These are phyloP conservation scores for Enchytraeus crypticus DNA, from an alignment of 2,888 invertebrate genomes.

Conservation along the genomic window DNA sequence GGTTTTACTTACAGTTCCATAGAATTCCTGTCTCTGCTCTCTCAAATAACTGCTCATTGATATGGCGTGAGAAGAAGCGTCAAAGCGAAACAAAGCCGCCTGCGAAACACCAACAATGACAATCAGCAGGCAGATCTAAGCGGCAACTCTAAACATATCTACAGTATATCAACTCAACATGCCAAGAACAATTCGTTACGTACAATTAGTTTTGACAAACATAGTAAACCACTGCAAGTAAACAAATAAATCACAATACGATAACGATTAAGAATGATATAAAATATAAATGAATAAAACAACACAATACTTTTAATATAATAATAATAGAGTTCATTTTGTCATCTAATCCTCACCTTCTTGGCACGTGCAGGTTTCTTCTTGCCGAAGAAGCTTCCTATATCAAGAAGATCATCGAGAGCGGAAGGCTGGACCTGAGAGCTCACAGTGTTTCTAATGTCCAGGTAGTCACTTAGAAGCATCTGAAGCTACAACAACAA, in stretches of 20 bases:
- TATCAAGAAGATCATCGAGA: slow-evolving; percentile 43
- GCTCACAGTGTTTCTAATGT: slow-evolving; percentile 68
- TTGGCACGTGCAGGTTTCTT: slow-evolving; percentile 47
- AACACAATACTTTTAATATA: too few species aligned
- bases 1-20: slow-evolving; percentile 29
- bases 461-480: slow-evolving; percentile 75
- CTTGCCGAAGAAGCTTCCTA: slow-evolving; percentile 50
- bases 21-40: slow-evolving; percentile 48
- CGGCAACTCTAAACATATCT: too few species aligned
- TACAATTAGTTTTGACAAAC: too few species aligned
- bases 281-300: too few species aligned
- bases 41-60: slow-evolving; percentile 53
- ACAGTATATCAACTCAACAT: too few species aligned
- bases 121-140: neutral
- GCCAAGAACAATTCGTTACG: too few species aligned
- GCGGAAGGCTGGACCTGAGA: slow-evolving; percentile 52
- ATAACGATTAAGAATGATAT: too few species aligned
- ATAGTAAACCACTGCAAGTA: too few species aligned
- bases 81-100: slow-evolving; percentile 61
- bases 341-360: too few species aligned
- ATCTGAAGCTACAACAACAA: slow-evolving; percentile 7
- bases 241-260: too few species aligned
- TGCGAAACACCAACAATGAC: slow-evolving; percentile 38
- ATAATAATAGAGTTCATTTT: too few species aligned
- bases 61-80: slow-evolving; percentile 58